Evolutionary conservation across 2,888 invertebrate species (phyloP), one percentile per base, ranked within the genome.

Genomic region (Spilarctia lutea): DNA sequence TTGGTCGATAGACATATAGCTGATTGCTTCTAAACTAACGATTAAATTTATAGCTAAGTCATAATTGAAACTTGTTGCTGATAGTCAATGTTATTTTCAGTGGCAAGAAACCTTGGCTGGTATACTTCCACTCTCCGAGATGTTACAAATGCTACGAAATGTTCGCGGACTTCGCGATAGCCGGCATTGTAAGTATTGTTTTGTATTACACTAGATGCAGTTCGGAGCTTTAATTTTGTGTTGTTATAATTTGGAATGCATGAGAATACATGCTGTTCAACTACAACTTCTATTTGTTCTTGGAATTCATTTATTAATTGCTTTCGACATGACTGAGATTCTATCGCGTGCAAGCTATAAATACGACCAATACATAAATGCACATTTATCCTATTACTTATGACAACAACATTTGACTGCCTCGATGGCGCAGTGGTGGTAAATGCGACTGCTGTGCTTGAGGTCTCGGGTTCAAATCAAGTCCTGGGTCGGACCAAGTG

Each of bases 121-220:
- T 96, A 39, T 96, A 95, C 81, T 95, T 94, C 87, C 94, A 95
- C 71, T 95, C 95, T 0, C 95, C 95, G 11, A 87, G 92, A 20
- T 96, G 95, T 81, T 92, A 92, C 75, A 88, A 89, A 27, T 96
- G 95, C 78, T 93, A 94, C 52, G 94, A 94, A 81, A 92, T 91
- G 91, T 95, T 90, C 79, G 85, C 95, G 0, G 94, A 95, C 79
- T 95, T 94, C 80, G 93, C 93, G 3, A 91, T 95, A n/a, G 86
- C 94, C 3, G 92, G 94, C 13, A 91, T 93, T 81, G 95, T 95
- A 83, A 91, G 94, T 92, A 83, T 73, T 66, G 3, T 66, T 66
- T 24, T 39, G 13, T n/a, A n/a, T 3, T n/a, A n/a, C 52, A n/a
- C 11, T 56, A 56, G 10, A 3, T n/a, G n/a, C 24, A 24, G 11